Base-by-base conservation (phyloP, 2,888 invertebrate species). In the Xestia xanthographa region DNA sequence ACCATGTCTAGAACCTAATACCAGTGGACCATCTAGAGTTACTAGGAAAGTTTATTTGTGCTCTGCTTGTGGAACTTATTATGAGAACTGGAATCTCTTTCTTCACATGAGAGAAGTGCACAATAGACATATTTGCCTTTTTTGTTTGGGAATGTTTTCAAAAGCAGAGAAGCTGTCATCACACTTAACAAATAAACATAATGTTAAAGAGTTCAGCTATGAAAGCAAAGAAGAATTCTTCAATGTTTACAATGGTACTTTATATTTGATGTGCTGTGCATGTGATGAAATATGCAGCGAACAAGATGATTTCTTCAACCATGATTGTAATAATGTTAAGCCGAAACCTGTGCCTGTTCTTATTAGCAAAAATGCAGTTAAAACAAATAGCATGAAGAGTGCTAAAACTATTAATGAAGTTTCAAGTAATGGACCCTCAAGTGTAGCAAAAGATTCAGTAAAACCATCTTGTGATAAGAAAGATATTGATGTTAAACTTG, bases 11-110 rank as follows among this genome's bases (percentile, higher is more conserved):
- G 95, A 97, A 58, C 89, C 93, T 53, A 95, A 88, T 83, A 81
- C 90, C 5, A 91, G 94, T 48, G 95, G 94, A 22, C 95, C 95
- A 43, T 97, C 98, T 67, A 97, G 97, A 91, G 97, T 98, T 65
- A 98, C 98, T n/a, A 96, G 98, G 63, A 98, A 98, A 92, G 98
- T 98, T 79, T 98, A 98, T 92, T 95, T 98, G 71, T 98, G 98
- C 92, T 98, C 98, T 22, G 98, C 98, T 0, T 98, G 98, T 92
- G 98, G 98, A 65, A 98, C 98, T 20, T 98, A 98, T 90, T 98
- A 98, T 95, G 98, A 98, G 93, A 98, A 98, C 90, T 98, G 98
- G 98, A 98, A 98, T 94, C 97, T 98, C 79, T 98, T 98, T 92
- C 94, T 98, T 66, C 98, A 98, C 89, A 98, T 98, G 97, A 97